Evolutionary conservation across 2,113 vertebrate species (phyloP).

Genomic region (Oryzias curvinotus): DNA sequence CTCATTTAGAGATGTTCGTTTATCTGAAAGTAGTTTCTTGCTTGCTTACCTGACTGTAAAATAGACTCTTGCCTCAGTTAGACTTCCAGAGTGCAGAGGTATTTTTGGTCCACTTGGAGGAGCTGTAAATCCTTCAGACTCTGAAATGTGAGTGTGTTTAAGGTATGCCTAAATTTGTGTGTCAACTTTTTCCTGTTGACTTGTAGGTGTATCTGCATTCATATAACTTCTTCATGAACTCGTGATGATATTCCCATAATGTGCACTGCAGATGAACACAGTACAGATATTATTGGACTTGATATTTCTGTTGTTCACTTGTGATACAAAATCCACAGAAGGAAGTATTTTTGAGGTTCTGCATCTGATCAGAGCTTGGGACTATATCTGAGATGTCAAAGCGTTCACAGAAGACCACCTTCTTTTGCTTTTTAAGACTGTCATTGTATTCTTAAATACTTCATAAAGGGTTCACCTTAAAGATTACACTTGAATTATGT

Average conservation of each 20-base stretch:
- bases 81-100: constrained; percentile 25
- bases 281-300: not conserved
- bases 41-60: not conserved
- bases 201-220: constrained; percentile 53
- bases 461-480: not conserved
- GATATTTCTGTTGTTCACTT: too few species aligned
- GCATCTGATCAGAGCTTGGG: too few species aligned
- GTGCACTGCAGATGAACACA: constrained; percentile 38
- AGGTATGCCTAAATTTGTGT: constrained; percentile 24
- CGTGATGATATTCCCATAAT: constrained; percentile 64
- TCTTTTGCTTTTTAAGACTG: too few species aligned
- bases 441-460: too few species aligned
- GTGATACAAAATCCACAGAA: too few species aligned
- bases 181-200: constrained; percentile 47
- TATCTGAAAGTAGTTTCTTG: constrained; percentile 8
- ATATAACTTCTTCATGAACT: constrained; percentile 56
- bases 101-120: constrained; percentile 57
- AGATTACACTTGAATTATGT: not conserved
- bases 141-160: constrained; percentile 4
- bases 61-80: not conserved
- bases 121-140: constrained; percentile 51
- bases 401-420: too few species aligned
- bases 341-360: too few species aligned
- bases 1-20: not conserved
- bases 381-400: too few species aligned